These are phyloP conservation scores for Micrasema longulum DNA, from an alignment of 1,140 invertebrate genomes.

Conservation along the genomic window DNA sequence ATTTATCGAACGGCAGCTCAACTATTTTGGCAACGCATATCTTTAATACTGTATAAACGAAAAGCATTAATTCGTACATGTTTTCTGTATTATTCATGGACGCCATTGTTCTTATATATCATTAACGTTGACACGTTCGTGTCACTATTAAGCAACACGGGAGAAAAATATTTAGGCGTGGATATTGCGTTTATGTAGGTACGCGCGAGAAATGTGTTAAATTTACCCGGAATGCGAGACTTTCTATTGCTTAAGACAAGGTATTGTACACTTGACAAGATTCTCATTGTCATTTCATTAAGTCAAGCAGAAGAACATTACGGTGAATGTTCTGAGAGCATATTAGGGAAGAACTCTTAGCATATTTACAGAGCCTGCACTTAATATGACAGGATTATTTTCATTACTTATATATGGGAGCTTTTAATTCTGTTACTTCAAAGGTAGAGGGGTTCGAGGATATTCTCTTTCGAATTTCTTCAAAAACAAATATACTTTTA, in stretches of 20 bases:
- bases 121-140: no score
- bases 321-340: conserved; percentile 30
- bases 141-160: no score
- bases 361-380: conserved; percentile 26
- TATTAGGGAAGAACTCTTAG: conserved; percentile 13
- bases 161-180: not conserved
- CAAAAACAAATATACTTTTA: no score
- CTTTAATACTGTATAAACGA: no score
- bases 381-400: conserved; percentile 16
- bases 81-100: no score
- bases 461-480: not conserved
- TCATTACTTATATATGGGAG: conserved; percentile 26
- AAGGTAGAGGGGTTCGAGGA: conserved; percentile 7
- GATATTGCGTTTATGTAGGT: not conserved
- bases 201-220: conserved; percentile 20
- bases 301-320: conserved; percentile 39
- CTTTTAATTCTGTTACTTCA: conserved; percentile 30
- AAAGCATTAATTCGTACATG: no score
- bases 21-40: no score
- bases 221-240: conserved; percentile 8
- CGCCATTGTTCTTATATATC: no score
- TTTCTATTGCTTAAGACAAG: conserved; percentile 11
- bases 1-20: no score
- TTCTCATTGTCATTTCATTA: conserved; percentile 41
- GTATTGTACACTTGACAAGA: conserved; percentile 36